Percentiles rank a stretch among this genome's conserved stretches.
phyloP scores from a whole-genome alignment of 1,140 invertebrate species.

The Camponotus floridanus region DNA sequence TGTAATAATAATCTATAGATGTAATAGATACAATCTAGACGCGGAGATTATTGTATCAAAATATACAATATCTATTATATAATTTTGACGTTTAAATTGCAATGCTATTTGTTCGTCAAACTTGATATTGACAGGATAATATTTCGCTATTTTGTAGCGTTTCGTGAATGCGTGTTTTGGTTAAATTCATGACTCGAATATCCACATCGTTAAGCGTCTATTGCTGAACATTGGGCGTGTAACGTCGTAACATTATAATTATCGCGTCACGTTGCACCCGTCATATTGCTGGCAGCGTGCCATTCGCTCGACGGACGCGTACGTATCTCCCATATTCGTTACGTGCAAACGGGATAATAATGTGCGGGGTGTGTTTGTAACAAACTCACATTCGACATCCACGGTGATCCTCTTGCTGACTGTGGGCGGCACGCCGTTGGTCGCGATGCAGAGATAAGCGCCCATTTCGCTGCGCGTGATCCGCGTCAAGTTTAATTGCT shows the following conservation, averaged over 20 bases:
- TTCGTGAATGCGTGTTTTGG: background rate
- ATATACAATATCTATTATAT: too few species aligned
- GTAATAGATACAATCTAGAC: too few species aligned
- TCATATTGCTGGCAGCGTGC: background rate
- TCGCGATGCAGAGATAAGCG: constrained; percentile 94
- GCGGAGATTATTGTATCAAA: too few species aligned
- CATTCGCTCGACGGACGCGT: background rate
- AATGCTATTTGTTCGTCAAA: constrained; percentile 9
- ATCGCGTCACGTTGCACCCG: constrained; percentile 21
- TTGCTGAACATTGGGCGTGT: constrained; percentile 23
- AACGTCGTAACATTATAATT: constrained; percentile 37
- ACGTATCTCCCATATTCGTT: constrained; percentile 16
- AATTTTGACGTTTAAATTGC: constrained; percentile 6
- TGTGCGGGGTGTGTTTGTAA: constrained; percentile 31
- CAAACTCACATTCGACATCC: constrained; percentile 95
- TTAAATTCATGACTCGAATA: constrained; percentile 26
- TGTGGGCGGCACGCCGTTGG: constrained; percentile 94
- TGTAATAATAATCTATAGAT: too few species aligned
- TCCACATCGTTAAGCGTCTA: constrained; percentile 31
- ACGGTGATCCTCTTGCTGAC: constrained; percentile 95
- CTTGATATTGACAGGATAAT: background rate
- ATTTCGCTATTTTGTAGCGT: background rate
- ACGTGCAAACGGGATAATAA: constrained; percentile 9
- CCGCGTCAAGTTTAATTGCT: constrained; percentile 93
- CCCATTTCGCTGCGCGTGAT: constrained; percentile 95